Percentiles rank a stretch among this genome's conserved stretches.
Conservation (phyloP, 2,113 vertebrate species). For the Paramisgurnus dabryanus region DNA sequence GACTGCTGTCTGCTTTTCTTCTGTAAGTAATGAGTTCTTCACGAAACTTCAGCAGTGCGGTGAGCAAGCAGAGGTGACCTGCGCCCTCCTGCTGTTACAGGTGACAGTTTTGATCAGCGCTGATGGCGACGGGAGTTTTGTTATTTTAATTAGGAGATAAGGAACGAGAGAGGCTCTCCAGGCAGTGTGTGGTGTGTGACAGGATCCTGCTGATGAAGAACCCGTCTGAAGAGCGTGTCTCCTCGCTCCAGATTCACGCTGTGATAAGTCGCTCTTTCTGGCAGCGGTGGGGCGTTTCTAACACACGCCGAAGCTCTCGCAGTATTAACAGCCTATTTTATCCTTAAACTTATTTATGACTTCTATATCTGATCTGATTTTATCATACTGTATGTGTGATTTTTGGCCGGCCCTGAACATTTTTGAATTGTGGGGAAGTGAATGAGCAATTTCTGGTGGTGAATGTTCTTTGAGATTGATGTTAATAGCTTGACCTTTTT, state of each 20-base stretch:
- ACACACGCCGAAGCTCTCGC: neutral
- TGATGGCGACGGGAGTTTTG: constrained; percentile 76
- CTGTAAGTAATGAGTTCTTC: constrained; percentile 42
- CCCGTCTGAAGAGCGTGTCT: constrained; percentile 70
- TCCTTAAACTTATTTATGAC: neutral
- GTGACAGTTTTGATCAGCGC: constrained; percentile 75
- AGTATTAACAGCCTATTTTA: constrained; percentile 13
- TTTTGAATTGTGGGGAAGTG: neutral
- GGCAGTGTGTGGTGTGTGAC: constrained; percentile 77
- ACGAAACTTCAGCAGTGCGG: constrained; percentile 59
- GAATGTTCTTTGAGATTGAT: neutral
- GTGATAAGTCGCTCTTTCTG: constrained; percentile 75
- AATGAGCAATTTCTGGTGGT: neutral
- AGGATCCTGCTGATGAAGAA: constrained; percentile 77
- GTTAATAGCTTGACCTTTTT: neutral
- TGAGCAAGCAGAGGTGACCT: constrained; percentile 25
- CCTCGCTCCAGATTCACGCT: constrained; percentile 70
- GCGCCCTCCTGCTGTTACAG: constrained; percentile 57
- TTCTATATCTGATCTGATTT: neutral
- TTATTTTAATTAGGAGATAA: constrained; percentile 84
- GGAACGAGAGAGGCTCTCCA: constrained; percentile 78
- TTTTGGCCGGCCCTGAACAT: neutral
- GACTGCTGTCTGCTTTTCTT: neutral
- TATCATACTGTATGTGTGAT: neutral
- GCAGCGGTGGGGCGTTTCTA: constrained; percentile 53